Evolutionary conservation across 2,113 vertebrate species (phyloP).

Genomic region (Ameiurus melas): DNA sequence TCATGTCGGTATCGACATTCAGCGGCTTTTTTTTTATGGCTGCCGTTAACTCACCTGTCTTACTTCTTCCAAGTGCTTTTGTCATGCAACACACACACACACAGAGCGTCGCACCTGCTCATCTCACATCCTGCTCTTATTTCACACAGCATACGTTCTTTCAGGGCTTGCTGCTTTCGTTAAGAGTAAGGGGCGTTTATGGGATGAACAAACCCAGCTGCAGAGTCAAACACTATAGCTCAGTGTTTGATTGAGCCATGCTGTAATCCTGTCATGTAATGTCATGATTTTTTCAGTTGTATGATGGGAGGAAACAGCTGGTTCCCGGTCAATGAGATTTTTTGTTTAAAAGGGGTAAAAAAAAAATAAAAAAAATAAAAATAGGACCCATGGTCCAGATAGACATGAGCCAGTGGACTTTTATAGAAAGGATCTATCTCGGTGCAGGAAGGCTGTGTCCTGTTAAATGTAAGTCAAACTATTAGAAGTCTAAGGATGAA

Average conservation of each 20-base stretch:
- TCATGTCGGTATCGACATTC: not conserved
- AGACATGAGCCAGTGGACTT: not conserved
- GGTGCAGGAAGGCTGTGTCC: not conserved
- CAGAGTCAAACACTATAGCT: not conserved
- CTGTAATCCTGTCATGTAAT: conserved; percentile 30
- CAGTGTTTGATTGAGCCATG: conserved; percentile 32
- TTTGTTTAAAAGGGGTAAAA: not conserved
- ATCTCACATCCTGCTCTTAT: conserved; percentile 34
- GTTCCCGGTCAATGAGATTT: not conserved
- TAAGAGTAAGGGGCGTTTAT: not conserved
- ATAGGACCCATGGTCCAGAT: not conserved
- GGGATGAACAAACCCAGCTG: conserved; percentile 22
- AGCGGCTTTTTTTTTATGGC: not conserved
- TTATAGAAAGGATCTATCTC: not conserved
- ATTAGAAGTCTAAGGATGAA: not conserved
- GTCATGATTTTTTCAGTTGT: not conserved
- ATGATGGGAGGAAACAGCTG: not conserved
- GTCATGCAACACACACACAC: not conserved
- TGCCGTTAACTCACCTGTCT: conserved; percentile 20
- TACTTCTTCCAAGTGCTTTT: conserved; percentile 11
- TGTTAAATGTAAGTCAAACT: not conserved
- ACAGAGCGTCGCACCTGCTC: conserved; percentile 15
- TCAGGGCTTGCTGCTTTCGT: conserved; percentile 49
- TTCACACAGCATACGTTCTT: conserved; percentile 43
- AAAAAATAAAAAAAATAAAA: not conserved